Conservation (phyloP, 2,797 vertebrate genomes). For the Sarcophilus harrisii region DNA sequence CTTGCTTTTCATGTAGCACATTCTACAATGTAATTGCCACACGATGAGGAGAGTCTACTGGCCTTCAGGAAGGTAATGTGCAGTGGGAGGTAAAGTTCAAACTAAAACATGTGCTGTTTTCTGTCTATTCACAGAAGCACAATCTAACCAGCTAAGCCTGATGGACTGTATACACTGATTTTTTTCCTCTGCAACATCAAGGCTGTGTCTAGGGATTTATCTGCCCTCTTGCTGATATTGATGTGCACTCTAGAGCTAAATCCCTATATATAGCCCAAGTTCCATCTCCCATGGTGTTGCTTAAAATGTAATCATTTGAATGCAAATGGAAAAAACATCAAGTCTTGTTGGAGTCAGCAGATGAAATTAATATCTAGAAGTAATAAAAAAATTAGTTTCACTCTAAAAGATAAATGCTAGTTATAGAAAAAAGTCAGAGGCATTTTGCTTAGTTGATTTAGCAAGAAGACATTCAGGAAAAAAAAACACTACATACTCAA, state of each 20-base stretch:
- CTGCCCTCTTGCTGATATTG: slow-evolving; percentile 69
- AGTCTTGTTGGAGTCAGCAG: slow-evolving; percentile 71
- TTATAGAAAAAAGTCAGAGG: slow-evolving; percentile 33
- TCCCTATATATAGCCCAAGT: slow-evolving; percentile 56
- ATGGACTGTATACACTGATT: slow-evolving; percentile 37
- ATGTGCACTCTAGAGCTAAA: slow-evolving; percentile 53
- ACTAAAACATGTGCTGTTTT: not conserved
- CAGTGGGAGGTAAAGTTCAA: not conserved
- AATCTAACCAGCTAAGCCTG: slow-evolving; percentile 24
- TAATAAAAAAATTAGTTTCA: slow-evolving; percentile 62
- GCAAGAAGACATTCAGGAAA: slow-evolving; percentile 9
- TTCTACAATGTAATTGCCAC: accelerated
- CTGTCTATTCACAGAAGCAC: not conserved
- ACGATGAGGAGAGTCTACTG: not conserved
- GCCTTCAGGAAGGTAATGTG: not conserved
- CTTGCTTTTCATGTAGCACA: not conserved
- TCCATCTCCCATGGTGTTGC: slow-evolving; percentile 35
- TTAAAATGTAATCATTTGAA: slow-evolving; percentile 57
- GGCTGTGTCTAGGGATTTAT: slow-evolving; percentile 59
- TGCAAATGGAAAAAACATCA: slow-evolving; percentile 60
- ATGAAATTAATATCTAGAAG: slow-evolving; percentile 69
- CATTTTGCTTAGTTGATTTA: slow-evolving; percentile 25
- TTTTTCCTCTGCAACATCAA: slow-evolving; percentile 59
- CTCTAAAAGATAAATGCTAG: slow-evolving; percentile 51
- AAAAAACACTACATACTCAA: not conserved